phyloP scores from a whole-genome alignment of 1,140 invertebrate genomes.

The Hestina assimilis region DNA sequence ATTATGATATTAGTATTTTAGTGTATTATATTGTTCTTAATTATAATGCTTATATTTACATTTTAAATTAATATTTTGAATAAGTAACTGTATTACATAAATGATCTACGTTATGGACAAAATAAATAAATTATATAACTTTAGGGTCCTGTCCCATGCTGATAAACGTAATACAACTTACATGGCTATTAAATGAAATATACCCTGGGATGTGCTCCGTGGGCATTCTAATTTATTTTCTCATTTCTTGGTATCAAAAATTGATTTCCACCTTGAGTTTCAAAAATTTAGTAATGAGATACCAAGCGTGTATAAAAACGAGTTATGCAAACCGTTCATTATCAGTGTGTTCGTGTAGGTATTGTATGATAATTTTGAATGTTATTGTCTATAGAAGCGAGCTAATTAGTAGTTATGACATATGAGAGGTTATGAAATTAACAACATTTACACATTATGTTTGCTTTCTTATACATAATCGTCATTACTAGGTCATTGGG shows the following conservation, averaged over 20 bases:
- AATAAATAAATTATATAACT: too few relatives aligned
- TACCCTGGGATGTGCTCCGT: slow-evolving; percentile 2
- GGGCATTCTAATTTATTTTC: slow-evolving; percentile 7
- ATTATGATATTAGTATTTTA: too few relatives aligned
- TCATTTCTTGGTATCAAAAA: slow-evolving; percentile 1
- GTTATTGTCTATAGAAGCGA: background rate
- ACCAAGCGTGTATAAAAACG: background rate
- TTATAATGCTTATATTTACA: too few relatives aligned
- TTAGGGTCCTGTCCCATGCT: background rate
- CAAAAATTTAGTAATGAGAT: background rate
- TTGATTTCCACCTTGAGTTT: background rate
- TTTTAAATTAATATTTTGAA: too few relatives aligned
- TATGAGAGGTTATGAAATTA: slow-evolving; percentile 30
- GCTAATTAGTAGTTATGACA: background rate
- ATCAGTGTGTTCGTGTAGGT: too few relatives aligned
- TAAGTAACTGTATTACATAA: too few relatives aligned
- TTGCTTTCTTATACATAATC: slow-evolving; percentile 34
- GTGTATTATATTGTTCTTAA: too few relatives aligned
- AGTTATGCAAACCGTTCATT: background rate
- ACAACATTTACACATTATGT: slow-evolving; percentile 33
- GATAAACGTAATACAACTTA: slow-evolving; percentile 6
- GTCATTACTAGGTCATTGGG: slow-evolving; percentile 45
- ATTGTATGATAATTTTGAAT: slow-evolving; percentile 9
- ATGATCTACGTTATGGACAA: too few relatives aligned
- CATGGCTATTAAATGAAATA: slow-evolving; percentile 1